Percentiles rank a stretch among this genome's conserved stretches.
phyloP scores from a whole-genome alignment of 2,113 vertebrate species.

The Cyanoramphus novaezelandiae region DNA sequence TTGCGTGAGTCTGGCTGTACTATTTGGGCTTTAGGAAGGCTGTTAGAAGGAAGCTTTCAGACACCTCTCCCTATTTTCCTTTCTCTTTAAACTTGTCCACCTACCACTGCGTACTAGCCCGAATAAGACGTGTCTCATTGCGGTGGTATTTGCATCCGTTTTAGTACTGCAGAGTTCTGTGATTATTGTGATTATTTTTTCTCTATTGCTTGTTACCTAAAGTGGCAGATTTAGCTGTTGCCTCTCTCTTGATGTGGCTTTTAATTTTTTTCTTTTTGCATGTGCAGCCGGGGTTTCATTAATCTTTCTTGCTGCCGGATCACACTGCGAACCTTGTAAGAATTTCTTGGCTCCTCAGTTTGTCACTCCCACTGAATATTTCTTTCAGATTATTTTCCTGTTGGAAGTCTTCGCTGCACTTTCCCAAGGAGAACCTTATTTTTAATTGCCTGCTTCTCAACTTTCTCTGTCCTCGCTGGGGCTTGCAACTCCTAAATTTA shows the following conservation, averaged over 20 bases:
- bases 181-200: background rate
- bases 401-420: constrained; percentile 46
- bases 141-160: constrained; percentile 36
- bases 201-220: background rate
- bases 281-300: constrained; percentile 52
- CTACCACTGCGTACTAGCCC: background rate
- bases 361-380: constrained; percentile 65
- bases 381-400: constrained; percentile 55
- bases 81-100: background rate
- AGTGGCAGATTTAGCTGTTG: constrained; percentile 37
- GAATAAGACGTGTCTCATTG: background rate
- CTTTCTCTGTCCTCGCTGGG: constrained; percentile 53
- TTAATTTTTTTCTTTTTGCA: background rate
- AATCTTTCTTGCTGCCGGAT: constrained; percentile 48
- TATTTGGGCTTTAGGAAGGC: background rate
- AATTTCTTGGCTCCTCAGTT: constrained; percentile 55
- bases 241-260: constrained; percentile 32
- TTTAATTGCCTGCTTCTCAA: constrained; percentile 66
- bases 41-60: background rate
- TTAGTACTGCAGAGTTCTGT: background rate
- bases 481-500: constrained; percentile 60
- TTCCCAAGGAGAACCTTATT: constrained; percentile 66
- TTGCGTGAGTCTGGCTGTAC: background rate
- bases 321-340: constrained; percentile 54
- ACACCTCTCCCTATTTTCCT: background rate